A percentile compares a stretch with the other conserved stretches of the same genome.
These are phyloP conservation scores for Hemithea aestivaria DNA, from an alignment of 2,888 invertebrate genomes.

Conservation along the genomic window DNA sequence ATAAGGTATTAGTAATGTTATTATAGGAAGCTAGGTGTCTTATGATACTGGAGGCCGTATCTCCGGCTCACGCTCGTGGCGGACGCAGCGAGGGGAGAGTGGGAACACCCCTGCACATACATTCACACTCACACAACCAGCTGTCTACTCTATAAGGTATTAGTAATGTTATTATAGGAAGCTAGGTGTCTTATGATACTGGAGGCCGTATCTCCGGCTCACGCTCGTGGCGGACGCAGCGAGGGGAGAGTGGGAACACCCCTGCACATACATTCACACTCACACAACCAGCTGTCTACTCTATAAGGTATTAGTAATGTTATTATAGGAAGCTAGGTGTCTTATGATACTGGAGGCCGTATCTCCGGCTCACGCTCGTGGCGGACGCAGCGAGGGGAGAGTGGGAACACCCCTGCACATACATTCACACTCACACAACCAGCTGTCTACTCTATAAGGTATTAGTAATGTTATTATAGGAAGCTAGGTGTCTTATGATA, in stretches of 20 bases:
- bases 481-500: too few relatives aligned
- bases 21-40: constrained; percentile 73
- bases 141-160: constrained; percentile 47
- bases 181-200: constrained; percentile 80
- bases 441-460: too few relatives aligned
- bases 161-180: constrained; percentile 65
- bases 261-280: constrained; percentile 58
- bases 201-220: constrained; percentile 92
- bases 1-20: constrained; percentile 53
- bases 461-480: too few relatives aligned
- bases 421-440: too few relatives aligned
- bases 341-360: too few relatives aligned
- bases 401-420: too few relatives aligned
- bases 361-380: too few relatives aligned
- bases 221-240: constrained; percentile 86
- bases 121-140: constrained; percentile 50
- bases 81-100: constrained; percentile 89
- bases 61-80: constrained; percentile 92
- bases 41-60: constrained; percentile 86
- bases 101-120: too few relatives aligned
- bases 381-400: too few relatives aligned
- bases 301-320: constrained; percentile 49
- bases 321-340: too few relatives aligned
- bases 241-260: too few relatives aligned
- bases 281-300: constrained; percentile 36